Conservation (phyloP, 2,113 vertebrate genomes). For the Phasianus colchicus region DNA sequence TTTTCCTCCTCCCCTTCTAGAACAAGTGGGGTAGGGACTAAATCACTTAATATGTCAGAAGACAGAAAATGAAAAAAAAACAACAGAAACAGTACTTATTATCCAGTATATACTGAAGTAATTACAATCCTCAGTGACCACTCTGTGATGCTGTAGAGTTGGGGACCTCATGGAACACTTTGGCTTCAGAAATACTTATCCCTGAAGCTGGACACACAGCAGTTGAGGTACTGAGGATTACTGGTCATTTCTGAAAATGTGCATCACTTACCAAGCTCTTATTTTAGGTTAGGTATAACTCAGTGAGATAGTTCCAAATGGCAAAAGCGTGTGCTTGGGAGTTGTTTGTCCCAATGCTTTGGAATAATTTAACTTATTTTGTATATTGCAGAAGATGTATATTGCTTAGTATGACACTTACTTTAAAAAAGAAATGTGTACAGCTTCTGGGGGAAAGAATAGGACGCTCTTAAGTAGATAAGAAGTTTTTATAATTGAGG, state of each 20-base stretch:
- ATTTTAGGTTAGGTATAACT: conserved; percentile 41
- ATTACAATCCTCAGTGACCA: not conserved
- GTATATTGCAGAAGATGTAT: conserved; percentile 73
- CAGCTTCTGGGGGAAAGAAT: conserved; percentile 60
- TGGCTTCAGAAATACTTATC: not conserved
- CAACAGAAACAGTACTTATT: not conserved
- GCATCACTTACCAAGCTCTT: conserved; percentile 51
- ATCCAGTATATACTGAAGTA: not conserved
- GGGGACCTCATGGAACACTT: not conserved
- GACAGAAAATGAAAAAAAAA: not conserved
- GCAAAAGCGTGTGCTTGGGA: not conserved
- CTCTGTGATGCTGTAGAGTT: not conserved
- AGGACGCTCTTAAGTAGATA: conserved; percentile 57
- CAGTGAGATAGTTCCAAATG: not conserved
- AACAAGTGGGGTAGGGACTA: not conserved
- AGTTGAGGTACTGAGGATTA: not conserved
- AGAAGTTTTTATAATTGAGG: conserved; percentile 67
- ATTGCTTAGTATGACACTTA: conserved; percentile 71
- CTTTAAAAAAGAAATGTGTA: conserved; percentile 25
- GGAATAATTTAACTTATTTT: conserved; percentile 78
- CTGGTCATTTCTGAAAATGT: not conserved
- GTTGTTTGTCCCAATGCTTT: conserved; percentile 42
- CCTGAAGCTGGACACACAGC: not conserved
- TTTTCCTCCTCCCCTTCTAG: conserved; percentile 26
- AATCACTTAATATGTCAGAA: not conserved